Evolutionary conservation across 2,113 vertebrate species (phyloP).

Genomic region (Tamias sibiricus): DNA sequence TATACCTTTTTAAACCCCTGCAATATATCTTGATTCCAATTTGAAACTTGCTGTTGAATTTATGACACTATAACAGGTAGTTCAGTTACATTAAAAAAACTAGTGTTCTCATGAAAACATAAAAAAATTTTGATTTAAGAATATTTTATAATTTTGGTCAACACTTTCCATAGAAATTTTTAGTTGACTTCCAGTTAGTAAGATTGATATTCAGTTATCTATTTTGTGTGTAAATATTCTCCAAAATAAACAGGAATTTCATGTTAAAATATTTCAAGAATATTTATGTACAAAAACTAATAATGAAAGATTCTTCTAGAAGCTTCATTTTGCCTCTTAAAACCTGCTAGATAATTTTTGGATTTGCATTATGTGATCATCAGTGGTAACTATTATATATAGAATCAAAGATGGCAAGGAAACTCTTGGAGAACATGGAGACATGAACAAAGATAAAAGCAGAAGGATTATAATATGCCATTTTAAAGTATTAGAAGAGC

Average conservation of each 20-base stretch:
- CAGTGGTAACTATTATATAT: background rate
- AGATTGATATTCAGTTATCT: background rate
- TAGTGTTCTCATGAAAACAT: background rate
- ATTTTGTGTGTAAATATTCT: slow-evolving; percentile 1
- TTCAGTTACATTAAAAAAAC: background rate
- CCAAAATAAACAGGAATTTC: background rate
- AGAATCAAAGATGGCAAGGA: slow-evolving; percentile 1
- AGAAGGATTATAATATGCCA: background rate
- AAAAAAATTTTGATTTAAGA: slow-evolving; percentile 53
- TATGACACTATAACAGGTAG: background rate
- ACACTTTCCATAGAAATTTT: slow-evolving; percentile 31
- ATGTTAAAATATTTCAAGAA: background rate
- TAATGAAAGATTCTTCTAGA: slow-evolving; percentile 7
- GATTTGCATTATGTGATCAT: background rate
- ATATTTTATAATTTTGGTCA: slow-evolving; percentile 18
- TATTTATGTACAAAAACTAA: background rate
- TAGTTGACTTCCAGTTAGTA: background rate
- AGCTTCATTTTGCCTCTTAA: slow-evolving; percentile 32
- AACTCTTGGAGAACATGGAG: background rate
- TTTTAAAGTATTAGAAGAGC: slow-evolving; percentile 31
- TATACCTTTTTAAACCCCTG: background rate
- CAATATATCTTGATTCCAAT: background rate
- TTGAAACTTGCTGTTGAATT: slow-evolving; percentile 7
- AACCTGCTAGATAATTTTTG: background rate
- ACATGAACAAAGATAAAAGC: background rate